Percentiles rank a stretch among this genome's conserved stretches.
Conservation (phyloP, 1,140 invertebrate genomes). For the Littorina saxatilis region DNA sequence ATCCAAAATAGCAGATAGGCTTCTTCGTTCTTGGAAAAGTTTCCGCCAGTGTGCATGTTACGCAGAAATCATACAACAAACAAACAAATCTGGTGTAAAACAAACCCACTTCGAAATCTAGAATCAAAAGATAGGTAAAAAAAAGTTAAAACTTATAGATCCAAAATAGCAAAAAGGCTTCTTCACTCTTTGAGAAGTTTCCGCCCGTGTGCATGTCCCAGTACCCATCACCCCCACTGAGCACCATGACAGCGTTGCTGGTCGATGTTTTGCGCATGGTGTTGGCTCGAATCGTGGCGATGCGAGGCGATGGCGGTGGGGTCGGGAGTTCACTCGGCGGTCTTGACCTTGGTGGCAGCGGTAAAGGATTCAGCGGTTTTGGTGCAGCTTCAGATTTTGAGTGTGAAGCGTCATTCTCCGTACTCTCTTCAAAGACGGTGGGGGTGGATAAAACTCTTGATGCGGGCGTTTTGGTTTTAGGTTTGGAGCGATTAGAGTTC, state of each 20-base stretch:
- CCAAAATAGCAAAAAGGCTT: conserved; percentile 67
- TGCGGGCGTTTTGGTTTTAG: not conserved
- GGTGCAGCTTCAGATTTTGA: too few relatives aligned
- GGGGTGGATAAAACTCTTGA: not conserved
- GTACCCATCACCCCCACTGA: conserved; percentile 71
- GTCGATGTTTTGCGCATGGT: conserved; percentile 54
- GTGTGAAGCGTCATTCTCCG: not conserved
- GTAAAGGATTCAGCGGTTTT: not conserved
- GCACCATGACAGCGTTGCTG: conserved; percentile 66
- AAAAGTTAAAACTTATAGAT: conserved; percentile 63
- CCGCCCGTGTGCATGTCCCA: conserved; percentile 58
- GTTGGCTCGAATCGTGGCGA: conserved; percentile 37
- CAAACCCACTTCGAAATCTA: too few relatives aligned
- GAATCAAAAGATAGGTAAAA: too few relatives aligned
- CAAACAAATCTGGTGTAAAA: too few relatives aligned
- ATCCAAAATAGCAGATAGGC: conserved; percentile 68
- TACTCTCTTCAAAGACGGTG: not conserved
- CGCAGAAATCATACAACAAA: too few relatives aligned
- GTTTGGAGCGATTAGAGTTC: not conserved
- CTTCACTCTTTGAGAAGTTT: conserved; percentile 45
- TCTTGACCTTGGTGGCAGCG: not conserved
- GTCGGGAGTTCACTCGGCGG: too few relatives aligned
- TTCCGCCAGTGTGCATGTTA: conserved; percentile 56
- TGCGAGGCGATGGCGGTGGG: conserved; percentile 16
- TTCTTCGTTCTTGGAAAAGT: conserved; percentile 50